phyloP scores from a whole-genome alignment of 1,140 invertebrate species.

The Temnothorax curvispinosus region DNA sequence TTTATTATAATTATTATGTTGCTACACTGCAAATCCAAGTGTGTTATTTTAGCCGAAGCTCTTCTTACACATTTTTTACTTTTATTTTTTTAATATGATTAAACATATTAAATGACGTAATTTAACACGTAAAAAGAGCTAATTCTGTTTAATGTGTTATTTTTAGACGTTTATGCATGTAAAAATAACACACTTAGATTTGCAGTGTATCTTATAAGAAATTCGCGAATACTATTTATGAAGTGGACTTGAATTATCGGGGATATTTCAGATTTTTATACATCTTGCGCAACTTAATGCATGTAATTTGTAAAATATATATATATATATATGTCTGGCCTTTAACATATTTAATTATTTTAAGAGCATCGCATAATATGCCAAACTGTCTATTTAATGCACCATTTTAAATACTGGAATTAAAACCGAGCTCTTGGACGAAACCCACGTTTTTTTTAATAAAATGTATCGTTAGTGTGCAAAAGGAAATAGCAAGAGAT shows the following conservation, averaged over 20 bases:
- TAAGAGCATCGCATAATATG: neutral
- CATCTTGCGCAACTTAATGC: neutral
- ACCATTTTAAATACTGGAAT: slow-evolving; percentile 29
- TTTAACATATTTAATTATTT: slow-evolving; percentile 41
- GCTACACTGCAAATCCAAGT: too few species aligned
- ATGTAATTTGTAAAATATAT: neutral
- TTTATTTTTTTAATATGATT: too few species aligned
- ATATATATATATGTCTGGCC: neutral
- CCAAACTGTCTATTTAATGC: neutral
- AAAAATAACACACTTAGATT: too few species aligned
- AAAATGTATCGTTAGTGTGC: slow-evolving; percentile 31
- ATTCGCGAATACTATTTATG: neutral
- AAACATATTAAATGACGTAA: too few species aligned
- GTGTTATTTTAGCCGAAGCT: too few species aligned
- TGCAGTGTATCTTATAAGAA: neutral
- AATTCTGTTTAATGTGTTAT: too few species aligned
- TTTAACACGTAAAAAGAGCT: too few species aligned
- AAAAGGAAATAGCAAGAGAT: slow-evolving; percentile 65
- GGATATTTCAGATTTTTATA: neutral
- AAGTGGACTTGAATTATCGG: neutral
- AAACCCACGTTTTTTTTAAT: slow-evolving; percentile 18
- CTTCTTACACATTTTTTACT: too few species aligned
- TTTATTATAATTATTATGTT: neutral
- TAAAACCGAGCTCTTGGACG: slow-evolving; percentile 25
- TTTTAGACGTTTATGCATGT: too few species aligned